Evolutionary conservation across 2,888 invertebrate genomes (phyloP).

Genomic region (Tachina grossa): DNA sequence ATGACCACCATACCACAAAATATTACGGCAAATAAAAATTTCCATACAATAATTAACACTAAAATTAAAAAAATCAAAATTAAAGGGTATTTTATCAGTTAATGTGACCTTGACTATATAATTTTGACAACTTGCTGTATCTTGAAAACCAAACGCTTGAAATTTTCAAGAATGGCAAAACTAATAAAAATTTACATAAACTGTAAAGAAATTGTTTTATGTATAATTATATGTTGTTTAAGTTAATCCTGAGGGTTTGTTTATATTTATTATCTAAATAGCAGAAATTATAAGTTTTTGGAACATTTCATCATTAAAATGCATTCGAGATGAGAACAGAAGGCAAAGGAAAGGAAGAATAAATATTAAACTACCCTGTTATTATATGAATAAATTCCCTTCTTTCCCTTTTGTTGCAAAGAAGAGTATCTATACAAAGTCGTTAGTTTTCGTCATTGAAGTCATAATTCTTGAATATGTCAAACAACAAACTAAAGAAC

Average conservation of each 20-base stretch:
- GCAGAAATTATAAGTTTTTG: not conserved
- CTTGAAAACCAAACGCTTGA: too few species aligned
- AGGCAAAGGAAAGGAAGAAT: not conserved
- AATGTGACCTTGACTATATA: too few species aligned
- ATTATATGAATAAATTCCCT: conserved; percentile 51
- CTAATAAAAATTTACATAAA: too few species aligned
- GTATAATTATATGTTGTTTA: not conserved
- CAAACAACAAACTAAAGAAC: conserved; percentile 47
- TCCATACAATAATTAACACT: too few species aligned
- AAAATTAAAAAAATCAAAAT: too few species aligned
- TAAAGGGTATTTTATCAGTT: too few species aligned
- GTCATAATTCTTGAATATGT: conserved; percentile 69
- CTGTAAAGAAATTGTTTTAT: too few species aligned
- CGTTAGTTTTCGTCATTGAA: conserved; percentile 67
- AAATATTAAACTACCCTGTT: conserved; percentile 50
- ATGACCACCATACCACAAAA: too few species aligned
- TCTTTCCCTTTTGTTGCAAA: not conserved
- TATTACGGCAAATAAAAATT: too few species aligned
- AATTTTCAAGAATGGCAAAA: too few species aligned
- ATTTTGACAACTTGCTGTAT: too few species aligned
- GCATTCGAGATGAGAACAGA: not conserved
- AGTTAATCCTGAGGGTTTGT: conserved; percentile 18
- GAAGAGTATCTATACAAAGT: conserved; percentile 10
- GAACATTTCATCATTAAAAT: conserved; percentile 31
- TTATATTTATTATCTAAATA: conserved; percentile 1